A percentile compares a stretch with the other conserved stretches of the same genome.
Conservation (phyloP, 1,140 invertebrate species). For the Littorina saxatilis region DNA sequence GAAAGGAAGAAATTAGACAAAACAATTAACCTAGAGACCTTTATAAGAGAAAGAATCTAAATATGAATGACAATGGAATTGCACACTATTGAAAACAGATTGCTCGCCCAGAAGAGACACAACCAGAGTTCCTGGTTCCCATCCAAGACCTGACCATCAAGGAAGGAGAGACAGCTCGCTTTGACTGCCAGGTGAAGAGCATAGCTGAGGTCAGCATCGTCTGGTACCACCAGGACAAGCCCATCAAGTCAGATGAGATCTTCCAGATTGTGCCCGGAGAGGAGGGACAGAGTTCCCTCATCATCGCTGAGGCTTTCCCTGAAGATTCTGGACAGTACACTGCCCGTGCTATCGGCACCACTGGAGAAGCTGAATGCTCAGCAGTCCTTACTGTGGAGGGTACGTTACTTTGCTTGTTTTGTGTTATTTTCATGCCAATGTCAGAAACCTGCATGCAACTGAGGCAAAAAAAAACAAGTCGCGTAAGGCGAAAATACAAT, state of each 20-base stretch:
- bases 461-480: no score
- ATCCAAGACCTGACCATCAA: conserved; percentile 62
- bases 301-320: conserved; percentile 70
- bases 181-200: conserved; percentile 89
- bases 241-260: conserved; percentile 66
- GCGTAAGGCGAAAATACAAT: no score
- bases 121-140: conserved; percentile 62
- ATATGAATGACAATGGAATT: no score
- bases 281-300: conserved; percentile 65
- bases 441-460: no score
- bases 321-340: conserved; percentile 74
- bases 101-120: conserved; percentile 50
- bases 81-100: no score
- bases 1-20: no score
- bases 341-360: conserved; percentile 84
- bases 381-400: conserved; percentile 68
- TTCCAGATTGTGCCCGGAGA: conserved; percentile 65
- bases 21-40: no score
- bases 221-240: conserved; percentile 83
- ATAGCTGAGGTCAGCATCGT: conserved; percentile 62
- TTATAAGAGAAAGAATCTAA: no score
- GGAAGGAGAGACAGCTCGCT: conserved; percentile 93
- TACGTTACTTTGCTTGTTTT: conserved; percentile 40
- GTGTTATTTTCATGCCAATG: background rate
- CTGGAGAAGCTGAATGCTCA: conserved; percentile 78